phyloP scores from a whole-genome alignment of 2,888 invertebrate genomes.

The Lepidonotus clava region DNA sequence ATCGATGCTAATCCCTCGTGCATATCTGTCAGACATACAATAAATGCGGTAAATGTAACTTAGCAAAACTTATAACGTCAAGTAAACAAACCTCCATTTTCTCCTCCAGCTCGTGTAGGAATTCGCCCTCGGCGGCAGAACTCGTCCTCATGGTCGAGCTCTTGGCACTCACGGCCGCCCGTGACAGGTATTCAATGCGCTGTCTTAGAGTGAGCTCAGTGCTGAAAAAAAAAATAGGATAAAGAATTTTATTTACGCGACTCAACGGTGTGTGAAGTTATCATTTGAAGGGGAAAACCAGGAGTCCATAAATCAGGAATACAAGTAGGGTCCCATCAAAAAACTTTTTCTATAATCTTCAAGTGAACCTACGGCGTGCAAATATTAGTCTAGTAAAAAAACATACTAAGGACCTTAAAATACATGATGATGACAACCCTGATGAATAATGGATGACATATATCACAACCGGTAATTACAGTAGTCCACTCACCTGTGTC shows the following conservation, averaged over 20 bases:
- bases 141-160: slow-evolving; percentile 83
- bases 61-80: background rate
- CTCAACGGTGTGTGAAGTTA: too few relatives aligned
- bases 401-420: background rate
- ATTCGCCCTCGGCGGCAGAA: slow-evolving; percentile 87
- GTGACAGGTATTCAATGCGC: slow-evolving; percentile 93
- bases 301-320: too few relatives aligned
- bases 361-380: too few relatives aligned
- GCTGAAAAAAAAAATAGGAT: slow-evolving; percentile 81
- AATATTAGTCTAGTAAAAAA: too few relatives aligned
- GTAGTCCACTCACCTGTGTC: slow-evolving; percentile 80
- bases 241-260: background rate
- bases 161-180: slow-evolving; percentile 97
- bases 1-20: too few relatives aligned
- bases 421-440: background rate
- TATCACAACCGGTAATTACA: too few relatives aligned
- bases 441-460: too few relatives aligned
- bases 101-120: slow-evolving; percentile 94
- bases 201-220: slow-evolving; percentile 88
- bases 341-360: too few relatives aligned
- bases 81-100: slow-evolving; percentile 88
- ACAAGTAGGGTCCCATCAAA: too few relatives aligned
- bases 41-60: too few relatives aligned
- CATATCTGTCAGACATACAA: too few relatives aligned
- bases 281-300: too few relatives aligned